Conservation (phyloP, 2,113 vertebrate genomes). For the Lepidothrix coronata region DNA sequence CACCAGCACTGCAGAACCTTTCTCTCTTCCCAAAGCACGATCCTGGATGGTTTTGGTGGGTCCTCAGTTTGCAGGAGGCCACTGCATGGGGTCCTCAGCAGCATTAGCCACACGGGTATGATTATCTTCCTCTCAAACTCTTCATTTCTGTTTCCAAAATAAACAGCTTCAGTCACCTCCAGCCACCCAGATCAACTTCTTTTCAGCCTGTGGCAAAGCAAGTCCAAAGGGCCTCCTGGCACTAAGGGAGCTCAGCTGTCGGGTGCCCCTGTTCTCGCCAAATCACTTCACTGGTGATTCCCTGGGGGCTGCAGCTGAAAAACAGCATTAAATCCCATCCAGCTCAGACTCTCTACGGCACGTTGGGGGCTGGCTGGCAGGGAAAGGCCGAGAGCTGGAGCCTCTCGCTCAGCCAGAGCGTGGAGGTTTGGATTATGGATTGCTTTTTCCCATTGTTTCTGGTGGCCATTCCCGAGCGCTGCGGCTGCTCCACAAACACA, state of each 20-base stretch:
- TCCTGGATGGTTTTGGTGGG: not conserved
- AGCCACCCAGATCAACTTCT: not conserved
- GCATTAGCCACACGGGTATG: accelerated
- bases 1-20: not conserved
- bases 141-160: not conserved
- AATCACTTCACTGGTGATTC: not conserved
- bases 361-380: not conserved
- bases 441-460: not conserved
- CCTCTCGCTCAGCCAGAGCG: accelerated
- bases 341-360: not conserved
- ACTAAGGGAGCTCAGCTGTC: not conserved
- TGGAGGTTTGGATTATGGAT: not conserved
- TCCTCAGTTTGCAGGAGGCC: not conserved
- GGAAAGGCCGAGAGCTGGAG: not conserved
- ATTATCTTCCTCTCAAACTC: not conserved
- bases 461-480: not conserved
- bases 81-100: not conserved
- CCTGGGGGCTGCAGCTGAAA: not conserved
- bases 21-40: not conserved
- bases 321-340: not conserved
- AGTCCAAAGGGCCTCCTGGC: not conserved
- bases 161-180: not conserved
- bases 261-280: not conserved
- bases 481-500: not conserved
- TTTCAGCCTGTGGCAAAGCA: not conserved